phyloP scores from a whole-genome alignment of 2,888 invertebrate genomes.

The Mythimna ferrago region DNA sequence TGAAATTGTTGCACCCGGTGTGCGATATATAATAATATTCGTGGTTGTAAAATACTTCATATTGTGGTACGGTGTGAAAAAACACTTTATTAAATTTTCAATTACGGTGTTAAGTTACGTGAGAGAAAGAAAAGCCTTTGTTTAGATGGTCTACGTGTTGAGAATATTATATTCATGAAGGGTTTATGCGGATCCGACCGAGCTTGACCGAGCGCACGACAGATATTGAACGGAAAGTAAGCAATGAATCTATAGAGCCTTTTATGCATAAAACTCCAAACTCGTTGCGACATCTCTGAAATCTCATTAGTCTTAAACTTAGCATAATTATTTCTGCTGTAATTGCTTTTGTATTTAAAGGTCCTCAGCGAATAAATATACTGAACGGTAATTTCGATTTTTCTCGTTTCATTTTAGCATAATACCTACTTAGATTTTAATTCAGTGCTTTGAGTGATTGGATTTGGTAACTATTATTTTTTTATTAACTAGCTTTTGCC shows the following conservation, averaged over 20 bases:
- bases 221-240: slow-evolving; percentile 35
- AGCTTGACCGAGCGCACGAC: slow-evolving; percentile 35
- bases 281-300: slow-evolving; percentile 5
- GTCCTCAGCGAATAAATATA: not conserved
- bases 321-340: slow-evolving; percentile 32
- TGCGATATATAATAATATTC: slow-evolving; percentile 44
- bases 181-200: slow-evolving; percentile 45
- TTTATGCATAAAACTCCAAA: slow-evolving; percentile 9
- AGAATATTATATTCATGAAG: slow-evolving; percentile 59
- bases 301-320: slow-evolving; percentile 13
- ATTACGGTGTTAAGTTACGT: slow-evolving; percentile 66
- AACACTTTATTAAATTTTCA: slow-evolving; percentile 77
- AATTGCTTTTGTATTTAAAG: slow-evolving; percentile 14
- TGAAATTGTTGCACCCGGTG: too few species aligned
- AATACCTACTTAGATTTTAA: slow-evolving; percentile 1
- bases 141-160: slow-evolving; percentile 50
- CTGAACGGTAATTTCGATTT: not conserved
- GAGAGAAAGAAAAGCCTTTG: slow-evolving; percentile 53
- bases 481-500: too few species aligned
- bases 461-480: not conserved
- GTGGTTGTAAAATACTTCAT: slow-evolving; percentile 56
- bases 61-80: slow-evolving; percentile 56
- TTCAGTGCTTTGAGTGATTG: not conserved
- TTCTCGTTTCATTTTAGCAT: not conserved
- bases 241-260: slow-evolving; percentile 4